These are phyloP conservation scores for Rhamphomyia laevipes DNA, from an alignment of 2,888 invertebrate genomes.

Conservation along the genomic window DNA sequence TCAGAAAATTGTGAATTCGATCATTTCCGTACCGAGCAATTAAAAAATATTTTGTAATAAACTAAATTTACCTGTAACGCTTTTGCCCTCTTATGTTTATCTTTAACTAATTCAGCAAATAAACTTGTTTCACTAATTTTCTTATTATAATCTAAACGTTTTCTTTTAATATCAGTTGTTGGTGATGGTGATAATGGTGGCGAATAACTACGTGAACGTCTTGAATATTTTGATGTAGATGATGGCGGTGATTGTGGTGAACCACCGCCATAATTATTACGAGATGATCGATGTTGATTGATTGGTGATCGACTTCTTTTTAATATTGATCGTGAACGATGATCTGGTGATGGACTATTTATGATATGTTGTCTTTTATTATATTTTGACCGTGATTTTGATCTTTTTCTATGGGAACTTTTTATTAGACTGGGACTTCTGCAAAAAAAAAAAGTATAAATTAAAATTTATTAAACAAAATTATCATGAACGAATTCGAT, in stretches of 20 bases:
- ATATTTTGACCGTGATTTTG: slow-evolving; percentile 30
- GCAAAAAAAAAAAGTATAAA: slow-evolving; percentile 4
- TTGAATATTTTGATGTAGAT: slow-evolving; percentile 25
- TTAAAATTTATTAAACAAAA: too few species aligned
- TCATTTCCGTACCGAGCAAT: neutral
- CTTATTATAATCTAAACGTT: slow-evolving; percentile 55
- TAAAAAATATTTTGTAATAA: neutral
- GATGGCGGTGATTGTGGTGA: slow-evolving; percentile 19
- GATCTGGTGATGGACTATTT: slow-evolving; percentile 30
- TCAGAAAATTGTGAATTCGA: too few species aligned
- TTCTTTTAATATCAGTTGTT: slow-evolving; percentile 26
- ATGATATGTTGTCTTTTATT: slow-evolving; percentile 30
- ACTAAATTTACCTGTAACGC: slow-evolving; percentile 41
- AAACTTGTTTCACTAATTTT: slow-evolving; percentile 82
- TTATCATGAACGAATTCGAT: too few species aligned
- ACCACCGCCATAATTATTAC: slow-evolving; percentile 17
- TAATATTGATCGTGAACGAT: slow-evolving; percentile 15
- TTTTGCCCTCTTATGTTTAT: slow-evolving; percentile 68
- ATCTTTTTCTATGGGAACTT: slow-evolving; percentile 23
- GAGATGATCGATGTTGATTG: slow-evolving; percentile 11
- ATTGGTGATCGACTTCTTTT: slow-evolving; percentile 6
- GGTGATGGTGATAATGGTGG: slow-evolving; percentile 33
- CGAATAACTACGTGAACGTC: slow-evolving; percentile 33
- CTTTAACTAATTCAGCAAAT: slow-evolving; percentile 80
- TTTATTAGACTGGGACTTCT: slow-evolving; percentile 30